Percentiles rank a stretch among this genome's conserved stretches.
Conservation (phyloP, 2,797 vertebrate genomes). For the Poeciliopsis paucimaculata region DNA sequence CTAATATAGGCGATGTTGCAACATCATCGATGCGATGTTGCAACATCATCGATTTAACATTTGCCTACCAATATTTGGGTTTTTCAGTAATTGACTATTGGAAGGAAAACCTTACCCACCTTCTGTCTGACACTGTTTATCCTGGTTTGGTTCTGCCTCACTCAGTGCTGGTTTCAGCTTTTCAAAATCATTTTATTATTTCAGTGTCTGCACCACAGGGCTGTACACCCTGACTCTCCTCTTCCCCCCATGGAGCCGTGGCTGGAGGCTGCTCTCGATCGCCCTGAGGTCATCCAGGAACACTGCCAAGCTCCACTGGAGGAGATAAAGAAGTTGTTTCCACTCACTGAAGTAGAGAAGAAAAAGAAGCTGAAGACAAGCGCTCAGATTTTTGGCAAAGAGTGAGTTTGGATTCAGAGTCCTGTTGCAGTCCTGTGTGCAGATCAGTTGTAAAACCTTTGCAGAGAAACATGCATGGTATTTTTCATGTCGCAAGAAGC, state of each 20-base stretch:
- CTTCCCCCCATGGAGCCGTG: slow-evolving; percentile 88
- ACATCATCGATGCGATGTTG: neutral
- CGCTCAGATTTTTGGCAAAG: slow-evolving; percentile 90
- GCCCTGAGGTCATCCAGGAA: slow-evolving; percentile 81
- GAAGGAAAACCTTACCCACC: neutral
- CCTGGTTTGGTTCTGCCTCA: neutral
- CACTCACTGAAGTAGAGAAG: slow-evolving; percentile 88
- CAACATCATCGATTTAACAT: neutral
- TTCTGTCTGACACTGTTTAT: slow-evolving; percentile 2
- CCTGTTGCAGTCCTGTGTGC: neutral
- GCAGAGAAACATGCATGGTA: neutral
- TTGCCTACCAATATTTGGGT: neutral
- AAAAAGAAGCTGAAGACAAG: slow-evolving; percentile 90
- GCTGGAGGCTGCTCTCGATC: slow-evolving; percentile 83
- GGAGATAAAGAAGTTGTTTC: slow-evolving; percentile 87
- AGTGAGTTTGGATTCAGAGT: slow-evolving; percentile 77
- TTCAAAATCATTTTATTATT: slow-evolving; percentile 8
- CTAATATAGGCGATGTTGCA: no score
- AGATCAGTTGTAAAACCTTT: neutral
- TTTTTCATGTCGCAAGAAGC: neutral
- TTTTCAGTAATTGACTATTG: neutral
- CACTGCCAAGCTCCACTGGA: slow-evolving; percentile 82
- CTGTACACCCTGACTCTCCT: slow-evolving; percentile 82
- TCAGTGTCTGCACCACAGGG: slow-evolving; percentile 93
- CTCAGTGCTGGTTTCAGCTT: slow-evolving; percentile 1